A percentile compares a stretch with the other conserved stretches of the same genome.
Conservation (phyloP, 2,113 vertebrate genomes). For the Mustelus asterias region DNA sequence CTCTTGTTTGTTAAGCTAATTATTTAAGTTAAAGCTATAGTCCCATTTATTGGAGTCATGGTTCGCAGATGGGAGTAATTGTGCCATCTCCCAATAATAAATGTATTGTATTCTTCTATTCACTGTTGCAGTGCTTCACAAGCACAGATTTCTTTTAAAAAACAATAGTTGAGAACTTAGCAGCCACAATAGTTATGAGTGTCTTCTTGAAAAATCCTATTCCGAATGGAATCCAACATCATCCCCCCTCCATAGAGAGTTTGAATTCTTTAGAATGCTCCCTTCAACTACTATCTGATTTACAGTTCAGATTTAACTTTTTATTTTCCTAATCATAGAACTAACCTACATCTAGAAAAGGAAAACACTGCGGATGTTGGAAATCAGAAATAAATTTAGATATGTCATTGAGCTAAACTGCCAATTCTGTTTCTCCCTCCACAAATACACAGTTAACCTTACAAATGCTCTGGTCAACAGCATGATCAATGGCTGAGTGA, state of each 20-base stretch:
- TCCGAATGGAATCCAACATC: neutral
- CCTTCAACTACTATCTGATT: constrained; percentile 1
- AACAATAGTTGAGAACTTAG: neutral
- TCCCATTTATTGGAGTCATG: neutral
- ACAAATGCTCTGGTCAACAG: neutral
- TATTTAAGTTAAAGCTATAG: neutral
- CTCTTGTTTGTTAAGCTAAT: neutral
- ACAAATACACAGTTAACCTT: neutral
- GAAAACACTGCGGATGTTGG: too few relatives aligned
- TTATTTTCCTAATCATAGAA: neutral
- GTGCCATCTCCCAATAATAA: neutral
- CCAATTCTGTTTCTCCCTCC: too few relatives aligned
- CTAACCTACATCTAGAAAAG: neutral
- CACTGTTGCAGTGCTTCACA: neutral
- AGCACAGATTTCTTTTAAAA: neutral
- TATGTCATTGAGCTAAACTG: too few relatives aligned
- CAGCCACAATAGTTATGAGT: neutral
- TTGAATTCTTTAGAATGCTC: neutral
- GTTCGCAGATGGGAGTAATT: neutral
- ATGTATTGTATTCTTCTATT: neutral
- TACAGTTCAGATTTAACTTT: neutral
- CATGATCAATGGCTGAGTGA: neutral
- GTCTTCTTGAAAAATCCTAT: neutral
- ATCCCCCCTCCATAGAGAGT: neutral
- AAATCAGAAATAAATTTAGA: too few relatives aligned